These are phyloP conservation scores for Parnassius apollo DNA, from an alignment of 2,888 invertebrate species.

Conservation along the genomic window DNA sequence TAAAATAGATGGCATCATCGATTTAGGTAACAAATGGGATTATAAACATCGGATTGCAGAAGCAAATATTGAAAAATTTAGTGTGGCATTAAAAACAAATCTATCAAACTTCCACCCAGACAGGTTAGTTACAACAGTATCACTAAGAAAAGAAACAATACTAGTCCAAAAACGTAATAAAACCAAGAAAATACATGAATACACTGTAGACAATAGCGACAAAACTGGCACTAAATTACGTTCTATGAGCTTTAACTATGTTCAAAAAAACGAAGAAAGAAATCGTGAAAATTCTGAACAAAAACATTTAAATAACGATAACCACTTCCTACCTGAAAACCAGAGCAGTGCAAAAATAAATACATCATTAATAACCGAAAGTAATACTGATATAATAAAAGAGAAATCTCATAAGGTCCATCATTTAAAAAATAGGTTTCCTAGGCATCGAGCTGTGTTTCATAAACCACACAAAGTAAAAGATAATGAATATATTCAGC, in stretches of 20 bases:
- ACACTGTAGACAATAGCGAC: too few relatives aligned
- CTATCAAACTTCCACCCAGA: not conserved
- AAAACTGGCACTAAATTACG: too few relatives aligned
- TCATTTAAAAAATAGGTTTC: not conserved
- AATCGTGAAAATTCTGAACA: not conserved
- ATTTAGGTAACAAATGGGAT: slow-evolving; percentile 46
- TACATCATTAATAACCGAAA: slow-evolving; percentile 4
- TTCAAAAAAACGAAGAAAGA: not conserved
- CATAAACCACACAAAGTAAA: slow-evolving; percentile 34
- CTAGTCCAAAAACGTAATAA: too few relatives aligned
- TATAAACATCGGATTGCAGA: slow-evolving; percentile 37
- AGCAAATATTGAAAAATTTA: slow-evolving; percentile 3
- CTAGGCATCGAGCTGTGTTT: slow-evolving; percentile 6
- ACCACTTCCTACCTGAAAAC: not conserved
- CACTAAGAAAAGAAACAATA: too few relatives aligned
- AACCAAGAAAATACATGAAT: too few relatives aligned
- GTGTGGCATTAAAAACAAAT: slow-evolving; percentile 8
- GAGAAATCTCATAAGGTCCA: not conserved
- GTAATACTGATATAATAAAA: not conserved
- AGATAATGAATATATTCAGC: slow-evolving; percentile 40
- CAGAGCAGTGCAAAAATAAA: slow-evolving; percentile 12
- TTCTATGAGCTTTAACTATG: too few relatives aligned
- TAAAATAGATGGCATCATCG: slow-evolving; percentile 43
- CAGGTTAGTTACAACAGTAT: not conserved
- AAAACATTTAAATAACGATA: not conserved